Percentiles rank a stretch among this genome's conserved stretches.
Conservation (phyloP, 2,888 invertebrate species). For the Cataglyphis albicans region DNA sequence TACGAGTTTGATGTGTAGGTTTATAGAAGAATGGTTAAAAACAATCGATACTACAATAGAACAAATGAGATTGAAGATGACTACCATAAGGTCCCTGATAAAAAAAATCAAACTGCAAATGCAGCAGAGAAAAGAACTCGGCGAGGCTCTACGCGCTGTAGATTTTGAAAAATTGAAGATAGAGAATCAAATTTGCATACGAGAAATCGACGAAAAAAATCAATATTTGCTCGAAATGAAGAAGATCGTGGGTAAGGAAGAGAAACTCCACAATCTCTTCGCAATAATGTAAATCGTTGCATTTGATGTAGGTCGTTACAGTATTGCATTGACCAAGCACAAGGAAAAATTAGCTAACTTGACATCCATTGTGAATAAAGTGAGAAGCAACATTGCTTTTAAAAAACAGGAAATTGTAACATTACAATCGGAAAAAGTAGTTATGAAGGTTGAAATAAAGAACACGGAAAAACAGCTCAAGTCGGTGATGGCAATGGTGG, state of each 20-base stretch:
- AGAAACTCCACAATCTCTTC: background rate
- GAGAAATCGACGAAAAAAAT: slow-evolving; percentile 87
- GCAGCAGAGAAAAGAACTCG: slow-evolving; percentile 87
- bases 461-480: slow-evolving; percentile 83
- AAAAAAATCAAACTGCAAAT: slow-evolving; percentile 87
- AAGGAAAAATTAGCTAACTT: slow-evolving; percentile 88
- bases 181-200: slow-evolving; percentile 87
- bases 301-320: slow-evolving; percentile 84
- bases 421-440: slow-evolving; percentile 85
- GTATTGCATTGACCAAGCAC: slow-evolving; percentile 87
- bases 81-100: slow-evolving; percentile 87
- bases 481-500: slow-evolving; percentile 45
- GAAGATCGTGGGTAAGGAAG: slow-evolving; percentile 86
- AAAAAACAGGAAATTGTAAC: slow-evolving; percentile 85
- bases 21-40: slow-evolving; percentile 89
- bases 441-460: slow-evolving; percentile 85
- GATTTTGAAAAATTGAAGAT: slow-evolving; percentile 90
- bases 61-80: slow-evolving; percentile 88
- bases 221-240: slow-evolving; percentile 87
- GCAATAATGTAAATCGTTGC: background rate
- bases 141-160: slow-evolving; percentile 88
- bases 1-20: slow-evolving; percentile 85
- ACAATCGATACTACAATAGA: slow-evolving; percentile 87
- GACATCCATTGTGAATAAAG: slow-evolving; percentile 85
- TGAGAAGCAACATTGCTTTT: slow-evolving; percentile 85